phyloP scores from a whole-genome alignment of 2,888 invertebrate species.

The Drosophila percnosoma region DNA sequence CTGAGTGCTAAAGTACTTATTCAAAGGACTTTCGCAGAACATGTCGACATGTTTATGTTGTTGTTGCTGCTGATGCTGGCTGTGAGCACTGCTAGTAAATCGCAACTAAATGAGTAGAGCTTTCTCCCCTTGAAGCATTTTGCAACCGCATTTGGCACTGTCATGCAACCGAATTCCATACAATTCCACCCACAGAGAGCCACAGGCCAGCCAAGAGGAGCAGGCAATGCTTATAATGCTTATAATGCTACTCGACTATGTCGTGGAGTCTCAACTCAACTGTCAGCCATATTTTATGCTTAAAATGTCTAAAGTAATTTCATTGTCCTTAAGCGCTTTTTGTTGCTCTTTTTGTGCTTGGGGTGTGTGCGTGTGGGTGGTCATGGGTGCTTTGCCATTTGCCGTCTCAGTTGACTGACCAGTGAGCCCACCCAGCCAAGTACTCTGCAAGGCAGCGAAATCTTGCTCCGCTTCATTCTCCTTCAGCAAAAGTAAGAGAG shows the following conservation, averaged over 20 bases:
- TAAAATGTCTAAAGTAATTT: conserved; percentile 79
- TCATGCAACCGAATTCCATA: conserved; percentile 3
- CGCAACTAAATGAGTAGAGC: conserved; percentile 62
- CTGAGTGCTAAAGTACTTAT: conserved; percentile 38
- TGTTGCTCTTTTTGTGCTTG: conserved; percentile 22
- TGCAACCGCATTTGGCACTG: conserved; percentile 61
- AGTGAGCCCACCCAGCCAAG: conserved; percentile 21
- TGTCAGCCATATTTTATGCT: conserved; percentile 80
- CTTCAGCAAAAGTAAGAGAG: neutral
- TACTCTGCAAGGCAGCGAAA: neutral
- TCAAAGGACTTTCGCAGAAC: conserved; percentile 13
- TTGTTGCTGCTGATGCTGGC: conserved; percentile 3
- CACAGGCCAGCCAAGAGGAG: neutral
- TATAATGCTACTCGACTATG: conserved; percentile 45
- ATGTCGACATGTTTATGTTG: conserved; percentile 17
- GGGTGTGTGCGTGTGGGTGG: neutral
- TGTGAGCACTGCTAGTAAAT: conserved; percentile 33
- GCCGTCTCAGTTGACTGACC: conserved; percentile 45
- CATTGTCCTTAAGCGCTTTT: conserved; percentile 68
- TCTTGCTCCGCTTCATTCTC: conserved; percentile 32
- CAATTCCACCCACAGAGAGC: neutral
- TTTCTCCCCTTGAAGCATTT: conserved; percentile 36
- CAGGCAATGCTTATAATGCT: conserved; percentile 5
- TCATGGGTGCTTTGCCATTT: conserved; percentile 14
- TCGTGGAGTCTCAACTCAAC: conserved; percentile 59